Conservation (phyloP, 2,888 invertebrate genomes). For the Steinernema scapterisci region DNA sequence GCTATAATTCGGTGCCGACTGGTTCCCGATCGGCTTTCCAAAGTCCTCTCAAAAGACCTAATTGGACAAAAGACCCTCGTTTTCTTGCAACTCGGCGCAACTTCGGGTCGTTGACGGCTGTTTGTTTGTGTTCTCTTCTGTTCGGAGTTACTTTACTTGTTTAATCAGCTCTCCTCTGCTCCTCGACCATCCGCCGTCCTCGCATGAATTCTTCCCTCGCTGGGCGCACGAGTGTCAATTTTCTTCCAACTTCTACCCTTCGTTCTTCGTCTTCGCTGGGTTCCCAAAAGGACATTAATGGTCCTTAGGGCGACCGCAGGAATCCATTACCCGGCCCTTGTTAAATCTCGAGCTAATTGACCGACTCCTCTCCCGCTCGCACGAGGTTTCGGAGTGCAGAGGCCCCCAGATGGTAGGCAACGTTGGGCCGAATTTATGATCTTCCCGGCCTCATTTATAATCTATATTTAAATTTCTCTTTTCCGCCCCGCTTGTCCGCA, state of each 20-base stretch:
- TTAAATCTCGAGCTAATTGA: background rate
- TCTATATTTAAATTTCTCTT: background rate
- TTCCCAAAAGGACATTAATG: too few relatives aligned
- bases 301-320: too few relatives aligned
- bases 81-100: background rate
- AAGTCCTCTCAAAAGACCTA: conserved; percentile 5
- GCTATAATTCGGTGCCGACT: background rate
- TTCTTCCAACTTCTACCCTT: conserved; percentile 3
- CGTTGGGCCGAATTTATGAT: background rate
- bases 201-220: background rate
- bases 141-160: conserved; percentile 8
- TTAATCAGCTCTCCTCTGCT: conserved; percentile 5
- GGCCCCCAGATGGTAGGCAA: background rate
- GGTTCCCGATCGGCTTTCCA: background rate
- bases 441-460: background rate
- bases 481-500: background rate
- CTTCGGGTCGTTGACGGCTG: conserved; percentile 8
- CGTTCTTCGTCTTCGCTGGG: too few relatives aligned
- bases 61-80: conserved; percentile 33
- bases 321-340: too few relatives aligned
- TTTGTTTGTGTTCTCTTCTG: conserved; percentile 9
- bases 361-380: background rate
- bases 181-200: background rate
- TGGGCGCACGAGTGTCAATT: conserved; percentile 15
- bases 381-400: background rate